Conservation (phyloP, 2,888 invertebrate genomes). For the Ophion ellenae region DNA sequence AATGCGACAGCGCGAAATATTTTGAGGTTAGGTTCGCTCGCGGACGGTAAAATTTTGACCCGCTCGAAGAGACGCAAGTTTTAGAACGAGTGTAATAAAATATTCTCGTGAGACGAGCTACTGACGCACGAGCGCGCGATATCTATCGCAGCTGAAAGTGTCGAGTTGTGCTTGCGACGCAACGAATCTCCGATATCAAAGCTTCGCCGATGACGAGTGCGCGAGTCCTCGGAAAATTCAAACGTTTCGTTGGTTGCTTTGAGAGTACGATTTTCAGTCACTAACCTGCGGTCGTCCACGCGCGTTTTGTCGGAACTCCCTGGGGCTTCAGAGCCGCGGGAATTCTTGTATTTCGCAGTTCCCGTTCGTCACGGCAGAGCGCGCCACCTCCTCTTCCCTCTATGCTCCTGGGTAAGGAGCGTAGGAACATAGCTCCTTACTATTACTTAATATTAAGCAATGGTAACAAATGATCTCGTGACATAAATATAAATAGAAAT, state of each 20-base stretch:
- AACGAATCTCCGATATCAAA: neutral
- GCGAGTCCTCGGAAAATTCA: neutral
- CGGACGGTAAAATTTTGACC: neutral
- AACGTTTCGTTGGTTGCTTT: neutral
- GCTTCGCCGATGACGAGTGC: neutral
- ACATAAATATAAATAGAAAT: too few relatives aligned
- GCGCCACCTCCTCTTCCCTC: too few relatives aligned
- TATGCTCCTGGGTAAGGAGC: too few relatives aligned
- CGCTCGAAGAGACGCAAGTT: neutral
- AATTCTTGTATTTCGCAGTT: too few relatives aligned
- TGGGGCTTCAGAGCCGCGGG: too few relatives aligned
- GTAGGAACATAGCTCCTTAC: too few relatives aligned
- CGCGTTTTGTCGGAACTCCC: too few relatives aligned
- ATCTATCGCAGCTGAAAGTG: neutral
- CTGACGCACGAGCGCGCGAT: slow-evolving; percentile 3
- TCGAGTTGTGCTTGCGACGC: slow-evolving; percentile 6
- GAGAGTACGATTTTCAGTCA: too few relatives aligned
- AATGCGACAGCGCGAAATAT: neutral
- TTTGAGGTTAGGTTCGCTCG: neutral
- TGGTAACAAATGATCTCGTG: too few relatives aligned
- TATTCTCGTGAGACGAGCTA: neutral
- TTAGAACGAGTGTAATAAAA: neutral
- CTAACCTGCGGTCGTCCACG: too few relatives aligned
- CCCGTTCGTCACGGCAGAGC: too few relatives aligned
- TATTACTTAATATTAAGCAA: too few relatives aligned